A percentile compares a stretch with the other conserved stretches of the same genome.
Evolutionary conservation across 2,113 vertebrate genomes (phyloP).

Genomic region (Todiramphus chloris): DNA sequence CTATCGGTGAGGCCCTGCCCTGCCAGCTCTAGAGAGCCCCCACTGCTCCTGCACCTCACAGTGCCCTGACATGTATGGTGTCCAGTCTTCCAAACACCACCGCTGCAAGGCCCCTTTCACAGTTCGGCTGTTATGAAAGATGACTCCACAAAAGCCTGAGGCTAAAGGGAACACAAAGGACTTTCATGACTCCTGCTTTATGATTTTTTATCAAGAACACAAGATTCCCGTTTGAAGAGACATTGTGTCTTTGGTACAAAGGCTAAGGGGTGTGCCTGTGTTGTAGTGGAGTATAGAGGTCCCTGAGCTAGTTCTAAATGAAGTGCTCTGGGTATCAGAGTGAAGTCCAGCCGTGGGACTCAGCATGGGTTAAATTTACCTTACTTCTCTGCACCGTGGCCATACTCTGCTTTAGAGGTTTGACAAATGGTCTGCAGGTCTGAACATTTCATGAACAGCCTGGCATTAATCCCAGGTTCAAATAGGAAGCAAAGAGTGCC

Average conservation of each 20-base stretch:
- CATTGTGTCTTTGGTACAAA: neutral
- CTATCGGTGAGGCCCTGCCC: no score
- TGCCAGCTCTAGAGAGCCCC: no score
- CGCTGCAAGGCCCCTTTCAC: neutral
- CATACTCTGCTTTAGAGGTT: neutral
- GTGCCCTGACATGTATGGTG: neutral
- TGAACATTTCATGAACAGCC: constrained; percentile 20
- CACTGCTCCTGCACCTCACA: neutral
- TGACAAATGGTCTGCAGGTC: constrained; percentile 16
- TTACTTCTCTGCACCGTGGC: neutral
- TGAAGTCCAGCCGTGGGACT: neutral
- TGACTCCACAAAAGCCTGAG: neutral
- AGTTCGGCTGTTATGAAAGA: neutral
- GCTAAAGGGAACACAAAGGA: neutral
- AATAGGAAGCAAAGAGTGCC: constrained; percentile 1
- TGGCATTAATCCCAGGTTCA: constrained; percentile 31
- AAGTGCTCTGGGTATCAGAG: neutral
- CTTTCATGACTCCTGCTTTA: neutral
- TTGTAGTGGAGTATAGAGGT: neutral
- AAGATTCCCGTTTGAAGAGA: neutral
- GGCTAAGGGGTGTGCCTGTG: neutral
- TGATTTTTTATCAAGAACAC: neutral
- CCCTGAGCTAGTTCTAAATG: neutral
- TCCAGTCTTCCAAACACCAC: neutral
- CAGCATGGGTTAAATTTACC: constrained; percentile 10